Evolutionary conservation across 2,797 vertebrate genomes (phyloP).

Genomic region (Ispidina lecontei): DNA sequence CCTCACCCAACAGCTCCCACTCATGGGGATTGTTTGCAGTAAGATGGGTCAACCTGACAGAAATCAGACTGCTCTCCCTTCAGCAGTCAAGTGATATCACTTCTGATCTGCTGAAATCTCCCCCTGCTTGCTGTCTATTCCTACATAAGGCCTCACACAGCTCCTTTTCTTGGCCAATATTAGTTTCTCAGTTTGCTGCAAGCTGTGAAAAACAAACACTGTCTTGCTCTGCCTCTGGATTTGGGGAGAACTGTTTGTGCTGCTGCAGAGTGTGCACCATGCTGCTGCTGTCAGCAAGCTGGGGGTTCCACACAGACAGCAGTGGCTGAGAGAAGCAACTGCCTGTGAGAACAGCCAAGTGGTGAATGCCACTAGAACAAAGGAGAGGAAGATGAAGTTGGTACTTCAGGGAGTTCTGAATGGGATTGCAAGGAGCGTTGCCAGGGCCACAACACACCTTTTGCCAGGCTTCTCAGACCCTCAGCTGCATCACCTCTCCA

Average conservation of each 20-base stretch:
- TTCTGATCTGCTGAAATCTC: background rate
- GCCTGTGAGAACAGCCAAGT: background rate
- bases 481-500: background rate
- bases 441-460: background rate
- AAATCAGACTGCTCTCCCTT: background rate
- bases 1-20: background rate
- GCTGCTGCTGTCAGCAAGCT: background rate
- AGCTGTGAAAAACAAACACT: background rate
- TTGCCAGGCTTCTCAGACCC: background rate
- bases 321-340: background rate
- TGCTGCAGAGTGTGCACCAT: background rate
- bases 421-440: background rate
- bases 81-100: background rate
- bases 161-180: background rate
- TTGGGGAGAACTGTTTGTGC: background rate
- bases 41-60: background rate
- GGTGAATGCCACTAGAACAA: background rate
- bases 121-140: background rate
- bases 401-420: background rate
- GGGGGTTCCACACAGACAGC: background rate
- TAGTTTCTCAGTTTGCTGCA: background rate
- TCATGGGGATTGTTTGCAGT: background rate
- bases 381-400: background rate
- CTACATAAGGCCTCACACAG: background rate
- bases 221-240: background rate